Evolutionary conservation across 2,113 vertebrate genomes (phyloP), one percentile per base, ranked within the genome.

Genomic region (Bufo bufo): DNA sequence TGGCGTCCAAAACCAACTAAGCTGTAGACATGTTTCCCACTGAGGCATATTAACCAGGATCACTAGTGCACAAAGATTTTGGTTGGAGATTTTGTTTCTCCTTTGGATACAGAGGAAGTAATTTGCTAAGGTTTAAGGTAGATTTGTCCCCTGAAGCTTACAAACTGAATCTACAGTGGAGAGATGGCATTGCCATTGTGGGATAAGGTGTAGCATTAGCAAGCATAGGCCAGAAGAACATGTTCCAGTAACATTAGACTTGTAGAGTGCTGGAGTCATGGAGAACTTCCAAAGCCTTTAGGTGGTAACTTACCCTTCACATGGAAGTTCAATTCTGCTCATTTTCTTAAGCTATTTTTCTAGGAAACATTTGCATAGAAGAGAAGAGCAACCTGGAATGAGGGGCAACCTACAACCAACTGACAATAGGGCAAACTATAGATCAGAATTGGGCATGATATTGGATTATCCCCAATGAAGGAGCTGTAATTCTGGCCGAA

Each of bases 1-100:
- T 80, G n/a, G 50, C 20, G 23, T 82, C 78, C 78, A 88, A 88
- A 88, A 83, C 47, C 58, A 88, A 88, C 80, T 75, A 43, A 52
- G 78, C 13, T 23, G 43, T 47, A 75, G 86, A 74, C 78, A 63
- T 82, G 56, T 20, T 82, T 75, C 33, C 56, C 86, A 75, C 33
- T 49, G 54, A 50, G 54, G 43, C 20, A 61, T 72, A 80, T n/a
- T 87, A 82, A 20, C 52, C 52, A 49, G 52, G 54, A 12, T 81
- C 74, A 17, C 54, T 71, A 56, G 33, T 74, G 86, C 54, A 54
- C 20, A 20, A 69, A 49, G 20, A 7, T 82, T 59, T 61, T 50
- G 54, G 49, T 79, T 66, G 50, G 52, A 33, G 75, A 63, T 50
- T 5, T 6, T 17, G 43, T 45, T 81, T 33, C 16, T 58, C 23